phyloP scores from a whole-genome alignment of 2,797 vertebrate species.

The Tokudaia tokunoshimensis region DNA sequence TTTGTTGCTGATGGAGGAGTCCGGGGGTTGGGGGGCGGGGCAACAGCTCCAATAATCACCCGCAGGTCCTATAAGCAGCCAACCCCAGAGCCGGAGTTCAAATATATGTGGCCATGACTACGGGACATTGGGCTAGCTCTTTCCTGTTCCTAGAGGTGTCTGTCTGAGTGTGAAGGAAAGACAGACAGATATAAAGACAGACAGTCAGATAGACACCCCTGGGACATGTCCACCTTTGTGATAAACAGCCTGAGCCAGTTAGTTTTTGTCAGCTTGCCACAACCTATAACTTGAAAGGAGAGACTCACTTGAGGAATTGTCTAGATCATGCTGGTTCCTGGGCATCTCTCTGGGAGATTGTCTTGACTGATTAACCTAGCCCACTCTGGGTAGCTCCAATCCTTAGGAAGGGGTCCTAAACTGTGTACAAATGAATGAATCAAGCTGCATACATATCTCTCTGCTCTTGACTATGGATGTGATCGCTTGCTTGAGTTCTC shows the following conservation, averaged over 20 bases:
- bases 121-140: accelerated
- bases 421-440: background rate
- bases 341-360: background rate
- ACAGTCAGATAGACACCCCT: background rate
- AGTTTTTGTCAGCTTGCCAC: background rate
- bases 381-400: background rate
- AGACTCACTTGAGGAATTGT: background rate
- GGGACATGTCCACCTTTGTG: accelerated
- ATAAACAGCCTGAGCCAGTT: background rate
- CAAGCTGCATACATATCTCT: background rate
- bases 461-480: background rate
- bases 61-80: accelerated
- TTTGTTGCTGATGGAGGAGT: background rate
- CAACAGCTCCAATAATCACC: accelerated
- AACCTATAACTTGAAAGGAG: background rate
- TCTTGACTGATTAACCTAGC: background rate
- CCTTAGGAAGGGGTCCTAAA: background rate
- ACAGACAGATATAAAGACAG: background rate
- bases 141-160: too few species aligned
- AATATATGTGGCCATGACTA: accelerated
- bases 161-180: accelerated
- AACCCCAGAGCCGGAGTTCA: accelerated
- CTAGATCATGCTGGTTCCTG: background rate
- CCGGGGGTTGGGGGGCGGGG: accelerated
- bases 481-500: background rate